A percentile compares a stretch with the other conserved stretches of the same genome.
Conservation (phyloP, 2,113 vertebrate genomes). For the Clarias macrocephalus region DNA sequence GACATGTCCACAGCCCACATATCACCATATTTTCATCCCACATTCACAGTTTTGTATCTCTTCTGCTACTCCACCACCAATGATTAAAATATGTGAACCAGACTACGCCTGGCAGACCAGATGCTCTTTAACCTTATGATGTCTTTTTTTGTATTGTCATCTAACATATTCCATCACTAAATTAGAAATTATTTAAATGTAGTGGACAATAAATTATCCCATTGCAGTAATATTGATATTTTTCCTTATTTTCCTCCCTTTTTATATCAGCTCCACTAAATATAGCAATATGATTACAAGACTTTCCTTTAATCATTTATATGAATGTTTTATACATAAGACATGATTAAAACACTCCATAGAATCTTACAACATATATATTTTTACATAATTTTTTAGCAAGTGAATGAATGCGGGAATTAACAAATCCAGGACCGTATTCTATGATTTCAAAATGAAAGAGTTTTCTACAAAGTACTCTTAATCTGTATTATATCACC, state of each 20-base stretch:
- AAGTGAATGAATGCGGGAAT: too few species aligned
- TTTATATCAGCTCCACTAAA: constrained; percentile 10
- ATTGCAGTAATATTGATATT: constrained; percentile 5
- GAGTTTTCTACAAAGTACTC: neutral
- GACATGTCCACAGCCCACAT: constrained; percentile 23
- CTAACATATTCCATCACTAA: constrained; percentile 30
- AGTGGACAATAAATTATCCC: neutral
- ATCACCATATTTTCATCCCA: constrained; percentile 29
- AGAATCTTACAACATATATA: neutral
- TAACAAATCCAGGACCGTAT: neutral
- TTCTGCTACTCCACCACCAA: constrained; percentile 5
- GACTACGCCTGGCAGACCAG: neutral
- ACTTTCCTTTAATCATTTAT: neutral
- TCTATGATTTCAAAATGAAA: neutral
- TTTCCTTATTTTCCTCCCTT: neutral
- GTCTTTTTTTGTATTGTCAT: neutral
- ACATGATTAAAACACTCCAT: neutral
- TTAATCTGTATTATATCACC: neutral
- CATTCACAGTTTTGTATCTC: constrained; percentile 1
- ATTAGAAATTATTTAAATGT: neutral
- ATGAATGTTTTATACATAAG: neutral
- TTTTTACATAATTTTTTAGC: neutral
- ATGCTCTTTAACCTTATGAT: neutral
- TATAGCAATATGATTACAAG: neutral
- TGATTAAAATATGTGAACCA: constrained; percentile 2